Base-by-base conservation (phyloP, 1,140 invertebrate species). In the Bombus sylvicola region DNA sequence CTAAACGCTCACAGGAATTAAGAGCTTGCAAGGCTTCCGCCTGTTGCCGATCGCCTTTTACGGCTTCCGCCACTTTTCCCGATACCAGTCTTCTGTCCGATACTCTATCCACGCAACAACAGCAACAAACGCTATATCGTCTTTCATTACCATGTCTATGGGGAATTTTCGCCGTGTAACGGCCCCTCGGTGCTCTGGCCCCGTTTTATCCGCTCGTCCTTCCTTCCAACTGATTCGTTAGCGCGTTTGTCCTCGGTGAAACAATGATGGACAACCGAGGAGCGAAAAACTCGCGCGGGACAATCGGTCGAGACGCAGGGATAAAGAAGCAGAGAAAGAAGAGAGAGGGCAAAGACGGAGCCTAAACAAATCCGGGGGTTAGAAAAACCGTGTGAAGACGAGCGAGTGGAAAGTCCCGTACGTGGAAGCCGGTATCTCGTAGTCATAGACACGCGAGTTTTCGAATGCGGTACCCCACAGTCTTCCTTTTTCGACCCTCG, bases 381-480 rank as follows among this genome's bases (percentile, higher is more conserved):
- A 68, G 80, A 88, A 79, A 47, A 86, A 88, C 90, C 91, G 90
- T 92, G 91, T 86, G 90, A 92, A 92, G 87, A 87, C 64, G 85
- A 85, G 57, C 34, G 37, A 41, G 81, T 88, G 87, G 80, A 91
- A 89, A 92, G 88, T 91, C 81, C 89, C 87, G 91, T 87, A 83
- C 86, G 68, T 69, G 77, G 74, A 92, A 77, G 13, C 81, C 79
- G 78, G 86, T 84, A 85, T 71, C 25, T 41, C 15, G 71, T n/a
- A 8, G 39, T 78, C 73, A 68, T 39, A 13, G 34, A 59, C 25
- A 39, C 88, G 76, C 77, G 71, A 79, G 68, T 68, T 88, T 79
- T 85, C 53, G 59, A 73, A 39, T 53, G 47, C 31, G 66, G 64
- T 41, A 41, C 18, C 66, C 73, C 57, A 37, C 57, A n/a, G 22